Percentiles rank a stretch among this genome's conserved stretches.
Conservation (phyloP, 2,797 vertebrate species). For the Syndactyla subalaris region DNA sequence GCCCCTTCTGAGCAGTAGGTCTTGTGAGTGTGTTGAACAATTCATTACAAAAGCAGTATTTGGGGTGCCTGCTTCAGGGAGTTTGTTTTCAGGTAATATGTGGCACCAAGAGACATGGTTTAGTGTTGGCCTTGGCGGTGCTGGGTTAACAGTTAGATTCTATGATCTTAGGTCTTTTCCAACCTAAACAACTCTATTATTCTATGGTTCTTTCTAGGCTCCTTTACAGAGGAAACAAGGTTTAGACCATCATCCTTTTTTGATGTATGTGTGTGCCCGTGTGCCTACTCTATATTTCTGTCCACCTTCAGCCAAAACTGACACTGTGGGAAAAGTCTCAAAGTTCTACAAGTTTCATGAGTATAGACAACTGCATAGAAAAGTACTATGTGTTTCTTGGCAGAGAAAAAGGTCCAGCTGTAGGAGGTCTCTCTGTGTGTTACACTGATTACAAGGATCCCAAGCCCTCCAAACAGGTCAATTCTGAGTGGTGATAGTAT, state of each 20-base stretch:
- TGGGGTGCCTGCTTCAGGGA: neutral
- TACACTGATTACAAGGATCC: neutral
- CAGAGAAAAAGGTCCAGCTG: neutral
- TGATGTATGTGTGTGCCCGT: neutral
- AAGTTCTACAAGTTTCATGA: neutral
- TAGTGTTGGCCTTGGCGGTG: neutral
- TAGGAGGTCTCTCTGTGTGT: neutral
- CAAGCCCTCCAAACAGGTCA: neutral
- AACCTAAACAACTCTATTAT: neutral
- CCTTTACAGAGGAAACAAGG: neutral
- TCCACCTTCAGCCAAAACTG: neutral
- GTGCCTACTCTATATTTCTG: neutral
- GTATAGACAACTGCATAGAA: neutral
- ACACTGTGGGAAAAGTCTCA: neutral
- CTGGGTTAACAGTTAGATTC: neutral
- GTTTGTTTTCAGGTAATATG: neutral
- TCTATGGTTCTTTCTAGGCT: neutral
- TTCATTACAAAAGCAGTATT: neutral
- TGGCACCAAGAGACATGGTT: neutral
- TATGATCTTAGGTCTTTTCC: neutral
- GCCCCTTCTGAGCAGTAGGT: neutral
- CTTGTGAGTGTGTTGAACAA: neutral
- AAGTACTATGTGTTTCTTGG: neutral
- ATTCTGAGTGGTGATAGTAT: neutral
- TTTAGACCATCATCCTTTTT: neutral